Conservation (phyloP, 2,113 vertebrate genomes). For the Aramus guarauna region DNA sequence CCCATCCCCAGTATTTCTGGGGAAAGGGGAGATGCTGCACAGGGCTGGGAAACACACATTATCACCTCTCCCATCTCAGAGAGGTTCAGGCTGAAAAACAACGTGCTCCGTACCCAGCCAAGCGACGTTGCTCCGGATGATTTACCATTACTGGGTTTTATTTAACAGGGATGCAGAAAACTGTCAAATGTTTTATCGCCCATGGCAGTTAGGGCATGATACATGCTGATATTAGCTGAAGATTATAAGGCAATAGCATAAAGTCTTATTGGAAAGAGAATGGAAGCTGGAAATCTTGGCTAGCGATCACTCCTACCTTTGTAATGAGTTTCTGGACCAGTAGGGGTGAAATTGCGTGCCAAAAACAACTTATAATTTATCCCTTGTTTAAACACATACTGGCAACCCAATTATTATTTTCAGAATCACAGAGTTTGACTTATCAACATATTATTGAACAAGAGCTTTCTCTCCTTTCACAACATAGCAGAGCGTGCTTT, state of each 20-base stretch:
- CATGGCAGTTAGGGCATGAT: not conserved
- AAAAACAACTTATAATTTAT: slow-evolving; percentile 64
- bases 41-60: not conserved
- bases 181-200: slow-evolving; percentile 36
- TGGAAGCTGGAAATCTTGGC: slow-evolving; percentile 55
- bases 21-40: not conserved
- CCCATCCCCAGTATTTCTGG: not conserved
- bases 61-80: not conserved
- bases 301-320: slow-evolving; percentile 24
- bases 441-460: not conserved
- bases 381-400: slow-evolving; percentile 51
- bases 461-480: not conserved
- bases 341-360: slow-evolving; percentile 57
- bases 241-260: slow-evolving; percentile 24
- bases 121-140: not conserved
- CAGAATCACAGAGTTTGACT: slow-evolving; percentile 28
- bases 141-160: slow-evolving; percentile 25
- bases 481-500: not conserved
- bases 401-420: slow-evolving; percentile 22
- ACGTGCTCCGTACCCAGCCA: not conserved
- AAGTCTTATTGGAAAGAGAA: slow-evolving; percentile 30
- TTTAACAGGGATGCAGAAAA: not conserved
- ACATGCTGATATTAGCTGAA: slow-evolving; percentile 37
- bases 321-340: slow-evolving; percentile 65
- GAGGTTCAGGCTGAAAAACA: not conserved